These are phyloP conservation scores for Acronicta aceris DNA, from an alignment of 2,888 invertebrate species.

Conservation along the genomic window DNA sequence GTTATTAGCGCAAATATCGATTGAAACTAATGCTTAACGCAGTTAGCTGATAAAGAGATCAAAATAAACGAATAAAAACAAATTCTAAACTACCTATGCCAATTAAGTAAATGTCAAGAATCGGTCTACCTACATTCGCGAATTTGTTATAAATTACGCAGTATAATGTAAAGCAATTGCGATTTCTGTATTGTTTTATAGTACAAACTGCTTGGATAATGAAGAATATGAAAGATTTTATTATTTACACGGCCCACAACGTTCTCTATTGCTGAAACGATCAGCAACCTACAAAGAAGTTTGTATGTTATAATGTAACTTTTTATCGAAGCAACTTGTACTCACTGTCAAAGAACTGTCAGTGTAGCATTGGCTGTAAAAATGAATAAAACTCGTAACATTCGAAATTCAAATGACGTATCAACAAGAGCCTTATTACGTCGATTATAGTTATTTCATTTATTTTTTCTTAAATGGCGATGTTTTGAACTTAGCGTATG, in stretches of 20 bases:
- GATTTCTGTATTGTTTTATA: conserved; percentile 5
- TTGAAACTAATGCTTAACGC: conserved; percentile 7
- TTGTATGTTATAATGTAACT: background rate
- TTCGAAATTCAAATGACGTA: conserved; percentile 32
- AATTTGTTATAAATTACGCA: conserved; percentile 12
- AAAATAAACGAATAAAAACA: conserved; percentile 17
- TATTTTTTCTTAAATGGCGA: conserved; percentile 24
- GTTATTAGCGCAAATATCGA: background rate
- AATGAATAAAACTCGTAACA: conserved; percentile 8
- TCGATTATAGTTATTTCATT: conserved; percentile 3
- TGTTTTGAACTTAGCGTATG: conserved; percentile 52
- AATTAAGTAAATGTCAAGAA: conserved; percentile 3
- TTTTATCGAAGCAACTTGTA: conserved; percentile 36
- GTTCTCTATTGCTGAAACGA: background rate
- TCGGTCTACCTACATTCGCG: conserved; percentile 27
- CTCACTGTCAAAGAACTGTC: conserved; percentile 25
- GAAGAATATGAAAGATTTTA: background rate
- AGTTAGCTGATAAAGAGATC: conserved; percentile 12
- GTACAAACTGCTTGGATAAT: conserved; percentile 31
- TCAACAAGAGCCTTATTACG: conserved; percentile 14
- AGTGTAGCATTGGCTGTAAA: conserved; percentile 14
- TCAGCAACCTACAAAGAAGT: background rate
- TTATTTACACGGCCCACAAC: no score
- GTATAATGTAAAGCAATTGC: conserved; percentile 29
- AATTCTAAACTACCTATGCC: conserved; percentile 2